A percentile compares a stretch with the other conserved stretches of the same genome.
Evolutionary conservation across 2,888 invertebrate genomes (phyloP).

Genomic region (Eubasilissa splendida): DNA sequence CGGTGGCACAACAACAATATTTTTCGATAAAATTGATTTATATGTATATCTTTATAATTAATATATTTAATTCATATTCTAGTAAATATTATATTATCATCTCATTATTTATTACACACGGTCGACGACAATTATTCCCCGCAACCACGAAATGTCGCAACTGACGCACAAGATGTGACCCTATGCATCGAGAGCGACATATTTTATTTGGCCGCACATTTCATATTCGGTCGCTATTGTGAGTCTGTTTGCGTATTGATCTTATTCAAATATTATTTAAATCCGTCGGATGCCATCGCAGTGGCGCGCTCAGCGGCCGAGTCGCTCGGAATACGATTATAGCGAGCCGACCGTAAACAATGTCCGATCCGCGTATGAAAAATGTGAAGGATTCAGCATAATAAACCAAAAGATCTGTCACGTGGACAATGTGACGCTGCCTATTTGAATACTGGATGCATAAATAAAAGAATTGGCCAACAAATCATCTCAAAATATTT

Average conservation of each 20-base stretch:
- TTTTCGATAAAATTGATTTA: too few species aligned
- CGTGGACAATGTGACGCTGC: conserved; percentile 45
- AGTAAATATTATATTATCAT: too few species aligned
- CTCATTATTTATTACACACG: background rate
- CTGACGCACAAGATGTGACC: conserved; percentile 28
- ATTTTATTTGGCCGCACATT: conserved; percentile 34
- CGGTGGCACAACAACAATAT: too few species aligned
- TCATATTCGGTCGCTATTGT: conserved; percentile 43
- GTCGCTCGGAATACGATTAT: conserved; percentile 40
- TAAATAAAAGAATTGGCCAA: conserved; percentile 18
- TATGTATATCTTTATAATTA: too few species aligned
- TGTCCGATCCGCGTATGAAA: conserved; percentile 39
- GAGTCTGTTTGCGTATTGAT: conserved; percentile 40
- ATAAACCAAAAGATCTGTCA: conserved; percentile 47
- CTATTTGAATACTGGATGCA: conserved; percentile 43
- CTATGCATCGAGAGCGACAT: conserved; percentile 34
- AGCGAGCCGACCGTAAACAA: conserved; percentile 38
- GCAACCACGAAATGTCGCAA: conserved; percentile 1
- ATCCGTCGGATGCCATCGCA: conserved; percentile 38
- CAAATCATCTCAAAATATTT: background rate
- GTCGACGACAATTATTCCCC: background rate
- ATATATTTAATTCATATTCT: too few species aligned
- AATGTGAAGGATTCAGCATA: conserved; percentile 46
- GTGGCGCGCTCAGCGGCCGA: conserved; percentile 7
- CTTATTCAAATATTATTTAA: conserved; percentile 48